Conservation (phyloP, 2,888 invertebrate species). For the Cylindroiulus punctatus region DNA sequence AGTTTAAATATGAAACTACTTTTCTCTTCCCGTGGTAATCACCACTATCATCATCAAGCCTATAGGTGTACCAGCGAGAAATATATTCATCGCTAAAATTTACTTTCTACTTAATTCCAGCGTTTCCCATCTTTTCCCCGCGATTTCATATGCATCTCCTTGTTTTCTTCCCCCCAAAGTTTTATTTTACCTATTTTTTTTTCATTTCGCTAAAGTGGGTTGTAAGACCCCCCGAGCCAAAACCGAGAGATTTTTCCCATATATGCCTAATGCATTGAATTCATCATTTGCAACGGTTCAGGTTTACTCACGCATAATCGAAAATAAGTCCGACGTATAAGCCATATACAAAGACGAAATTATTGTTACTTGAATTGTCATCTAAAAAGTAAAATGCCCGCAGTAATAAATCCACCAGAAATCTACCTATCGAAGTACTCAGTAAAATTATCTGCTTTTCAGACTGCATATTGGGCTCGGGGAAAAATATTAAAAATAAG, state of each 20-base stretch:
- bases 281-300: conserved; percentile 43
- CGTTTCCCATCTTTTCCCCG: not conserved
- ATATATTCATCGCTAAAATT: conserved; percentile 27
- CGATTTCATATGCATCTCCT: not conserved
- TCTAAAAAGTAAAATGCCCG: conserved; percentile 18
- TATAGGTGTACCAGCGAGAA: not conserved
- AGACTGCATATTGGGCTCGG: not conserved
- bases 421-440: conserved; percentile 18
- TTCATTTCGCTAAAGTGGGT: conserved; percentile 46
- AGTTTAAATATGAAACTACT: conserved; percentile 6
- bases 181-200: conserved; percentile 47
- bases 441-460: conserved; percentile 9
- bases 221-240: conserved; percentile 11
- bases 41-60: conserved; percentile 36
- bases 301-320: conserved; percentile 30
- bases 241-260: conserved; percentile 46
- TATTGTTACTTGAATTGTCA: conserved; percentile 18
- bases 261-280: conserved; percentile 37
- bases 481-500: conserved; percentile 18
- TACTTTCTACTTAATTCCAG: conserved; percentile 34
- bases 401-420: not conserved
- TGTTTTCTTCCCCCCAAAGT: not conserved
- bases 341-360: conserved; percentile 18
- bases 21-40: conserved; percentile 13
- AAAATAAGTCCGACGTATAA: conserved; percentile 18